Conservation (phyloP, 2,888 invertebrate species). For the Ethmia dodecea region DNA sequence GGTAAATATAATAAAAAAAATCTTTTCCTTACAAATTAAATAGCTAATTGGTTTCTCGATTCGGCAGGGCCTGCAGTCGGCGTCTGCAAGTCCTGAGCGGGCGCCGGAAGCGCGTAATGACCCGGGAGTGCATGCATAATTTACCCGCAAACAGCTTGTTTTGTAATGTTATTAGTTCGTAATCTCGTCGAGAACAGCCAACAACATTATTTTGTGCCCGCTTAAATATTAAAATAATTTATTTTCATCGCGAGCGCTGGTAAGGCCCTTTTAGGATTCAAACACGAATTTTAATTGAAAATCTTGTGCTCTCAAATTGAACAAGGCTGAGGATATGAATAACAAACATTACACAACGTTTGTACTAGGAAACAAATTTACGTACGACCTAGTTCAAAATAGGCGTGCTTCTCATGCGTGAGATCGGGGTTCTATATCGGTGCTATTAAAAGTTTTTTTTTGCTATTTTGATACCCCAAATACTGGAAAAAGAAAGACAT, state of each 20-base stretch:
- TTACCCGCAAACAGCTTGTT: constrained; percentile 72
- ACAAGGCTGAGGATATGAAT: background rate
- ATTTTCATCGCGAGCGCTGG: constrained; percentile 48
- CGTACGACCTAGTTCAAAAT: too few relatives aligned
- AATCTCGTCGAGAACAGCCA: constrained; percentile 71
- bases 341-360: background rate
- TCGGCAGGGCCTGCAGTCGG: constrained; percentile 32
- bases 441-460: too few relatives aligned
- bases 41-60: constrained; percentile 11
- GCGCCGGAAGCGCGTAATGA: constrained; percentile 67
- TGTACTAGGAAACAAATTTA: too few relatives aligned
- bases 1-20: too few relatives aligned
- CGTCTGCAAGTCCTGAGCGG: constrained; percentile 55
- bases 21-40: too few relatives aligned
- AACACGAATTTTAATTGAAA: constrained; percentile 26
- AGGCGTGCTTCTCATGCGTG: too few relatives aligned
- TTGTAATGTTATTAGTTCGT: constrained; percentile 76
- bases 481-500: too few relatives aligned
- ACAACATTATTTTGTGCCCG: constrained; percentile 63
- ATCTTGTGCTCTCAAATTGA: constrained; percentile 14
- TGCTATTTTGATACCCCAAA: too few relatives aligned
- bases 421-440: too few relatives aligned
- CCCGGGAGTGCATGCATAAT: constrained; percentile 76
- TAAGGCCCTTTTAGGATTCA: constrained; percentile 31
- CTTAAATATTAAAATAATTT: constrained; percentile 73